Percentiles rank a stretch among this genome's conserved stretches.
These are phyloP conservation scores for Nemotelus pantherinus DNA, from an alignment of 2,888 invertebrate species.

Conservation along the genomic window DNA sequence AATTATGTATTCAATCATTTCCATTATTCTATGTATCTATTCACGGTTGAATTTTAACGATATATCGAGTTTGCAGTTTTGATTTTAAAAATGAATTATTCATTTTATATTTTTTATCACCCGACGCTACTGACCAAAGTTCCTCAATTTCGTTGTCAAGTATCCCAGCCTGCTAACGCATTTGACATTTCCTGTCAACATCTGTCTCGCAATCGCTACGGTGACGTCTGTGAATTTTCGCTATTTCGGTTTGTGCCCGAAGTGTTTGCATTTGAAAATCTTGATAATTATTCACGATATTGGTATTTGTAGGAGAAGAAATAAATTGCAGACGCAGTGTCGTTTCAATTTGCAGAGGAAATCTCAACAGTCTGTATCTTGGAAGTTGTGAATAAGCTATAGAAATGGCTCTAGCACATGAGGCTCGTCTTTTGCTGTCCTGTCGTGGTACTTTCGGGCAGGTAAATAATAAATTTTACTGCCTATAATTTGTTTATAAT, in stretches of 20 bases:
- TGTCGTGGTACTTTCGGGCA: slow-evolving; percentile 60
- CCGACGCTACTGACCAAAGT: no score
- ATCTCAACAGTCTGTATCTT: background rate
- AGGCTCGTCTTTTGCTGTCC: slow-evolving; percentile 59
- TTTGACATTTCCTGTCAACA: slow-evolving; percentile 9
- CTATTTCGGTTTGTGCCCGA: background rate
- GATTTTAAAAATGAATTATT: no score
- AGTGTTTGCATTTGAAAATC: background rate
- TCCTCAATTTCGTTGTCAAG: background rate
- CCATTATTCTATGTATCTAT: no score
- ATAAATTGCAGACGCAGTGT: slow-evolving; percentile 62
- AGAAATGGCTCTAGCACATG: slow-evolving; percentile 60
- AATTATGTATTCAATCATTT: no score
- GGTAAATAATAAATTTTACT: slow-evolving; percentile 53
- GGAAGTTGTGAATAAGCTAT: background rate
- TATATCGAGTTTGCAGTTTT: no score
- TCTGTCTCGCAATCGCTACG: background rate
- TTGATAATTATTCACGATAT: slow-evolving; percentile 1
- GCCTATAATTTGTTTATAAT: no score
- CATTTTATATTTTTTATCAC: no score
- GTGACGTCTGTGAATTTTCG: slow-evolving; percentile 23
- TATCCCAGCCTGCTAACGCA: background rate
- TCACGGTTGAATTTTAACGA: no score
- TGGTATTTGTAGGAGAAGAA: slow-evolving; percentile 38
- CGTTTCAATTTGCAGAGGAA: slow-evolving; percentile 58